A percentile compares a stretch with the other conserved stretches of the same genome.
These are phyloP conservation scores for Pangasianodon hypophthalmus DNA, from an alignment of 2,113 vertebrate species.

Conservation along the genomic window DNA sequence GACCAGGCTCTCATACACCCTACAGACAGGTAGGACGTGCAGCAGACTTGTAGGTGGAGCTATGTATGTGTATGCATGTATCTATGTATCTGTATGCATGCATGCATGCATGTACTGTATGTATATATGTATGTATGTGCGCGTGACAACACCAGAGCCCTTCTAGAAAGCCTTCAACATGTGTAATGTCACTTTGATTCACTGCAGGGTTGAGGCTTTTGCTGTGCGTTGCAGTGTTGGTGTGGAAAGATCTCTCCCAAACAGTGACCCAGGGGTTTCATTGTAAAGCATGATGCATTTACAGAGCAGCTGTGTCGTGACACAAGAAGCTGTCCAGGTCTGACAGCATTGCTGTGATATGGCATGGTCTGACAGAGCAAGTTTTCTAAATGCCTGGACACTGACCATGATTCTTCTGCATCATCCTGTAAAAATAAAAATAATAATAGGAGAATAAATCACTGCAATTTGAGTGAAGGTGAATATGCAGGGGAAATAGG, in stretches of 20 bases:
- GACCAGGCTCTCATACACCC: slow-evolving; percentile 91
- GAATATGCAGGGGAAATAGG: neutral
- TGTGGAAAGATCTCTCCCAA: neutral
- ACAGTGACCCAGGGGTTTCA: slow-evolving; percentile 31
- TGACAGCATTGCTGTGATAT: neutral
- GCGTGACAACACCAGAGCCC: neutral
- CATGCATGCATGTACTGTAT: neutral
- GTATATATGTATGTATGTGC: neutral
- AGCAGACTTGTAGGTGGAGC: slow-evolving; percentile 7
- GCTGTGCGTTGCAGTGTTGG: neutral
- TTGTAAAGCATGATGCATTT: neutral
- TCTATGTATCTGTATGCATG: neutral
- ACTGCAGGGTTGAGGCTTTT: neutral
- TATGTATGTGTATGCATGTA: neutral
- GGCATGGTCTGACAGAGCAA: neutral
- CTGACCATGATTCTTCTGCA: neutral
- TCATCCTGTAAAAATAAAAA: neutral
- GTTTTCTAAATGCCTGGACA: neutral
- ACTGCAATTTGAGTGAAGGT: neutral
- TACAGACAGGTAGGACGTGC: slow-evolving; percentile 85
- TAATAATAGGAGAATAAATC: neutral
- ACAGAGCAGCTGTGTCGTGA: slow-evolving; percentile 4
- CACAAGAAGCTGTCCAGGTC: neutral
- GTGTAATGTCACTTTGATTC: neutral
- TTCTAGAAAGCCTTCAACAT: neutral